phyloP scores from a whole-genome alignment of 2,888 invertebrate genomes.

The Ganaspis brasiliensis region DNA sequence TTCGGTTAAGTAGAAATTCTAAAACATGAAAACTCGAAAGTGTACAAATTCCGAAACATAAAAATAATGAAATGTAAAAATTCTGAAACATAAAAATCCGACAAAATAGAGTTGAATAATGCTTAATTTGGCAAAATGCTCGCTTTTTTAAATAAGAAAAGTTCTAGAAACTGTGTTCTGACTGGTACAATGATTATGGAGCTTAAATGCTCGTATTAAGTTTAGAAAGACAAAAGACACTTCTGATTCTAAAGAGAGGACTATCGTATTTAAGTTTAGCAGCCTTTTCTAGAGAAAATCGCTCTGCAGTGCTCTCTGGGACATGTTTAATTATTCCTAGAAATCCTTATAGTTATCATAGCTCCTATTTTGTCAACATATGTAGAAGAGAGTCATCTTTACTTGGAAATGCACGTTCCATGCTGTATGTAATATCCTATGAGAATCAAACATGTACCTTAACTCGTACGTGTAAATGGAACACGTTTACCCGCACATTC shows the following conservation, averaged over 20 bases:
- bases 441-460: slow-evolving; percentile 40
- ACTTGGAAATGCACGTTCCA: slow-evolving; percentile 11
- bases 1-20: too few relatives aligned
- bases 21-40: too few relatives aligned
- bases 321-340: slow-evolving; percentile 64
- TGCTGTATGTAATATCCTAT: slow-evolving; percentile 33
- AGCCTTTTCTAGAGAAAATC: slow-evolving; percentile 1
- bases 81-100: too few relatives aligned
- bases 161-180: not conserved
- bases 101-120: too few relatives aligned
- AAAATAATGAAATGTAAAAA: too few relatives aligned
- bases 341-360: slow-evolving; percentile 54
- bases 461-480: slow-evolving; percentile 33
- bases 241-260: slow-evolving; percentile 28
- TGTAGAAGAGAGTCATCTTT: slow-evolving; percentile 1
- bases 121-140: too few relatives aligned
- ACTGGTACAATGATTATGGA: not conserved
- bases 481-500: slow-evolving; percentile 34
- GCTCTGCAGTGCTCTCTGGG: not conserved
- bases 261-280: slow-evolving; percentile 4
- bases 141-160: not conserved
- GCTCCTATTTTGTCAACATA: slow-evolving; percentile 35
- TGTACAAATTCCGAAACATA: too few relatives aligned
- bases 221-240: not conserved
- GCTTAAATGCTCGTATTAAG: slow-evolving; percentile 26